Percentiles rank a stretch among this genome's conserved stretches.
These are phyloP conservation scores for Cynaeus angustus DNA, from an alignment of 2,888 invertebrate species.

Conservation along the genomic window DNA sequence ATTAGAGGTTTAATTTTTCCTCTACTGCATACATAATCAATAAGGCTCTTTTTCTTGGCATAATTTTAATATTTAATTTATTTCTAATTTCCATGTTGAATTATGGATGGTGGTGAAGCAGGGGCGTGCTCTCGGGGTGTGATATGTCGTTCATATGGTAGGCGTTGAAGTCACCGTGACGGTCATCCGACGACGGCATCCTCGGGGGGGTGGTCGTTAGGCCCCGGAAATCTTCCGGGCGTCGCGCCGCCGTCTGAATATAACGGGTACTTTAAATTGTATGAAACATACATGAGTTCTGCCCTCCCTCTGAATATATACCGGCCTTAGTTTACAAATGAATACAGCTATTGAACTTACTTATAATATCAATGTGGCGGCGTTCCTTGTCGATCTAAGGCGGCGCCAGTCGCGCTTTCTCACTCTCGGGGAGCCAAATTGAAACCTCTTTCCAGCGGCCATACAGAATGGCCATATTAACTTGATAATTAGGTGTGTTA, in stretches of 20 bases:
- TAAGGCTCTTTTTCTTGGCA: slow-evolving; percentile 70
- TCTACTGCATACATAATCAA: slow-evolving; percentile 73
- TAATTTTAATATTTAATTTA: slow-evolving; percentile 74
- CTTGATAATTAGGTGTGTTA: slow-evolving; percentile 93
- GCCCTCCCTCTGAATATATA: slow-evolving; percentile 71
- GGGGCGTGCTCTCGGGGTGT: slow-evolving; percentile 67
- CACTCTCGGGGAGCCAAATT: slow-evolving; percentile 71
- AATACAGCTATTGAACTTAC: slow-evolving; percentile 83
- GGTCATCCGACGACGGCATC: slow-evolving; percentile 46
- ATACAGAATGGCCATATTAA: slow-evolving; percentile 89
- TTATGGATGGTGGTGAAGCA: slow-evolving; percentile 70
- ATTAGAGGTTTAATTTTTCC: slow-evolving; percentile 73
- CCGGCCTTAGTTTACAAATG: slow-evolving; percentile 79
- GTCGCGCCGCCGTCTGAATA: slow-evolving; percentile 69
- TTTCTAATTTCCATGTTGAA: slow-evolving; percentile 73
- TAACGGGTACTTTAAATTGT: slow-evolving; percentile 74
- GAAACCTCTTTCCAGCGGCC: slow-evolving; percentile 74
- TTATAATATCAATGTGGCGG: slow-evolving; percentile 81
- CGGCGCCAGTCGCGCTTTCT: slow-evolving; percentile 66
- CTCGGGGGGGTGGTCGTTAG: slow-evolving; percentile 52
- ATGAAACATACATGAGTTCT: slow-evolving; percentile 77
- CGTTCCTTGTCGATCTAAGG: slow-evolving; percentile 65
- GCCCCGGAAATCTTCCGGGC: slow-evolving; percentile 63
- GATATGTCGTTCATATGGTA: slow-evolving; percentile 52
- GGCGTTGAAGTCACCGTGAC: slow-evolving; percentile 62